Base-by-base conservation (phyloP, 2,113 vertebrate genomes). In the Ochotona princeps region DNA sequence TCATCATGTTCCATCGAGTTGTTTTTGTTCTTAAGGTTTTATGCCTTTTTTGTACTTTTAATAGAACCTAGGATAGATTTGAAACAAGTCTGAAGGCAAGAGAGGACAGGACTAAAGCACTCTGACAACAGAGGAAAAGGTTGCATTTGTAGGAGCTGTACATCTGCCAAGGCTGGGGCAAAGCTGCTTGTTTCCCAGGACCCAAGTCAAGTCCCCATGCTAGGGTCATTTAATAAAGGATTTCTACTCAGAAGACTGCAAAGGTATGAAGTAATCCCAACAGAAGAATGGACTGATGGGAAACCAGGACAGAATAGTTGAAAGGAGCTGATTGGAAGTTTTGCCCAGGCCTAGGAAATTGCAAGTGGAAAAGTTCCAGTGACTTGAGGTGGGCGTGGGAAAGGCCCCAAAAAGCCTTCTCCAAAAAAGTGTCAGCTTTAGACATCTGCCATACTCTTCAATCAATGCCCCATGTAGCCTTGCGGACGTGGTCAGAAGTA, bases 11-110 rank as follows among this genome's bases (percentile, higher is more conserved):
- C 44, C 13, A 72, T 32, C 73, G 92, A 25, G 69, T 81, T 89
- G 3, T 57, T 93, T 75, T 93, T 80, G 1, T 2, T 86, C 61
- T 86, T 94, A 80, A n/a, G 90, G n/a, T 10, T 83, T 94, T 92
- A 84, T 86, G 38, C 38, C 38, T 44, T 44, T 44, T 4, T 44
- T 44, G 38, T 44, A 79, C n/a, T 87, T 94, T 83, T 83, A 87
- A 67, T 87, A 76, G 30, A 63, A 49, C 78, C 44, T 49, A 87
- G 69, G 67, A 89, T 23, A 47, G 60, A 85, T 65, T 90, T 21
- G 57, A 30, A 84, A 18, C 32, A 51, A 44, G 30, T 89, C 28
- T 92, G 76, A 67, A 84, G 26, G 35, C 61, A 35, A 94, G 47
- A 94, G 54, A 76, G 15, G 30, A 21, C 83, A 32, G 30, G 35